A percentile compares a stretch with the other conserved stretches of the same genome.
These are phyloP conservation scores for Pseudomugil gertrudae DNA, from an alignment of 2,797 vertebrate species.

Conservation along the genomic window DNA sequence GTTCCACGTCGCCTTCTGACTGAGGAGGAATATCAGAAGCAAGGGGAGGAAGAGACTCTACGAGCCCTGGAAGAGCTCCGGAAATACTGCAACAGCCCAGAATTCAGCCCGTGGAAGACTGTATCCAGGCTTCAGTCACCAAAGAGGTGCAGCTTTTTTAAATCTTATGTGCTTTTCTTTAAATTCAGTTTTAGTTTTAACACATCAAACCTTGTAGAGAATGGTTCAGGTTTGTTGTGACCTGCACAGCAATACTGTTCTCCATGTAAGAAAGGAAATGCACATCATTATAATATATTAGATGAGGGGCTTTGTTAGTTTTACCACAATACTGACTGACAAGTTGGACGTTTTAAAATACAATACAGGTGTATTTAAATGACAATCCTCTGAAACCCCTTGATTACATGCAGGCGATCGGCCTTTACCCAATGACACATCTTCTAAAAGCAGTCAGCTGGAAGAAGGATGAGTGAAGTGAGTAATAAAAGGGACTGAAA, in stretches of 20 bases:
- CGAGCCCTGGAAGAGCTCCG: conserved; percentile 89
- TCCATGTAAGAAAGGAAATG: too few relatives aligned
- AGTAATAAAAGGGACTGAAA: neutral
- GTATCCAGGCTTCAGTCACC: conserved; percentile 92
- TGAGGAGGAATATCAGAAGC: conserved; percentile 90
- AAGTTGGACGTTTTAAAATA: neutral
- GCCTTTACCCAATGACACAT: neutral
- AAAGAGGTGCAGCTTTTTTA: conserved; percentile 83
- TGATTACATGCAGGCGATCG: neutral
- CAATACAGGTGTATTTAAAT: neutral
- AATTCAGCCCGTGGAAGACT: conserved; percentile 89
- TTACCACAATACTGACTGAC: conserved; percentile 6
- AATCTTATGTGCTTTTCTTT: neutral
- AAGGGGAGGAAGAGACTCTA: conserved; percentile 90
- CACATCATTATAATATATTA: too few relatives aligned
- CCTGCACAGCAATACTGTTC: neutral
- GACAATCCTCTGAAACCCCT: neutral
- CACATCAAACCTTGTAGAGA: neutral
- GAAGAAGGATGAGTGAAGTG: neutral
- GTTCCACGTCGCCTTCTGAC: conserved; percentile 87
- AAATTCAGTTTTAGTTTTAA: neutral
- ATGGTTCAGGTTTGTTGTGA: neutral
- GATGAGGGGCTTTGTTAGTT: neutral
- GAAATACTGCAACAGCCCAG: conserved; percentile 87
- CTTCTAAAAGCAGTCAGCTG: neutral